phyloP scores from a whole-genome alignment of 2,888 invertebrate species.

The Baronia brevicornis region DNA sequence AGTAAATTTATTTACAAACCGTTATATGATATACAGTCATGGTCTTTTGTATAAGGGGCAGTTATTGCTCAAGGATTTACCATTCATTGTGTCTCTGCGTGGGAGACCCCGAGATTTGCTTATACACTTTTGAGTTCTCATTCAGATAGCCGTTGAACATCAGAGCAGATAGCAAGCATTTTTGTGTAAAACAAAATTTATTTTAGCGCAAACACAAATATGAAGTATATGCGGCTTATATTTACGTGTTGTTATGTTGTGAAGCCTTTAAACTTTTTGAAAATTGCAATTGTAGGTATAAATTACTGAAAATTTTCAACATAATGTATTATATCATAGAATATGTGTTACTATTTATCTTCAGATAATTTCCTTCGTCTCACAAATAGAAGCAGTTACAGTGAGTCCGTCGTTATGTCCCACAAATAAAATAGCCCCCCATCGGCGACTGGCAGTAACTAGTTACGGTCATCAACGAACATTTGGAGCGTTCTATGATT shows the following conservation, averaged over 20 bases:
- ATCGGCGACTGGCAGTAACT: conserved; percentile 33
- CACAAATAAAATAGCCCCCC: conserved; percentile 65
- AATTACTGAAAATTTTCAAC: conserved; percentile 4
- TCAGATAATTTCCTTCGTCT: conserved; percentile 25
- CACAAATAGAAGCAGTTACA: conserved; percentile 40
- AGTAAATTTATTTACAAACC: conserved; percentile 29
- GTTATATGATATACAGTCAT: conserved; percentile 24
- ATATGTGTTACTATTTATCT: conserved; percentile 23
- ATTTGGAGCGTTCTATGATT: conserved; percentile 45
- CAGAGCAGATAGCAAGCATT: conserved; percentile 29
- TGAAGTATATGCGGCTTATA: conserved; percentile 4
- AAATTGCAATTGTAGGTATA: conserved; percentile 16
- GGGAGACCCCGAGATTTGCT: conserved; percentile 47
- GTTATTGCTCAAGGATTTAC: conserved; percentile 50
- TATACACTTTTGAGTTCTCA: conserved; percentile 30
- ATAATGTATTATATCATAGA: conserved; percentile 4
- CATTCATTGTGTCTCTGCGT: conserved; percentile 43
- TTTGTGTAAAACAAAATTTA: conserved; percentile 4
- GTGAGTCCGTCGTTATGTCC: conserved; percentile 53
- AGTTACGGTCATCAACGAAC: conserved; percentile 38
- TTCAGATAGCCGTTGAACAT: conserved; percentile 43
- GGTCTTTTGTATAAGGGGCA: conserved; percentile 36
- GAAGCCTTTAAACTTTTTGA: conserved; percentile 5
- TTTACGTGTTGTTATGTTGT: too few relatives aligned
- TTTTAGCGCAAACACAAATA: conserved; percentile 8